Conservation (phyloP, 2,797 vertebrate species). For the Melopsittacus undulatus region DNA sequence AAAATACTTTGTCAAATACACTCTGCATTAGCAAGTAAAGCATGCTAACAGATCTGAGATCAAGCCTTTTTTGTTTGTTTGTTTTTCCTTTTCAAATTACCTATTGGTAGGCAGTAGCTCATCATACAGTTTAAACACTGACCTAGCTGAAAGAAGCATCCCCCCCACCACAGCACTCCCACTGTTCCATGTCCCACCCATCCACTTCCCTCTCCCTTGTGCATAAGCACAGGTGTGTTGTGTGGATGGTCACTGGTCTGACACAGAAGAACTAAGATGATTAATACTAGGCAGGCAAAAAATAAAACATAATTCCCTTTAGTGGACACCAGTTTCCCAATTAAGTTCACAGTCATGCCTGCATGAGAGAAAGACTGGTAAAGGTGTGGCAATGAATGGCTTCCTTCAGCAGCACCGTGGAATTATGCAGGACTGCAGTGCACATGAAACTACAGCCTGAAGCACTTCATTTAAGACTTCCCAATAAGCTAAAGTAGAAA, state of each 20-base stretch:
- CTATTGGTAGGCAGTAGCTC: not conserved
- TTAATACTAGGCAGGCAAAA: not conserved
- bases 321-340: not conserved
- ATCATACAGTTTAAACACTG: rapidly evolving
- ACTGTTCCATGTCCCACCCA: not conserved
- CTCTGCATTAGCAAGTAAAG: not conserved
- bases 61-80: not conserved
- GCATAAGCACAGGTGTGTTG: not conserved
- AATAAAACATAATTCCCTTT: not conserved
- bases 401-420: not conserved
- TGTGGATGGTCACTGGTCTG: not conserved
- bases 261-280: not conserved
- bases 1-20: too few species aligned
- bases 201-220: not conserved
- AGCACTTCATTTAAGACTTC: not conserved
- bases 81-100: not conserved
- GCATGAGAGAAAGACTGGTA: not conserved
- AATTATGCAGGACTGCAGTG: not conserved
- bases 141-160: not conserved
- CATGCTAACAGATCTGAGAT: not conserved
- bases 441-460: not conserved
- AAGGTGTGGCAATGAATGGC: not conserved
- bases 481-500: not conserved
- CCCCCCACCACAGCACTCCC: rapidly evolving
- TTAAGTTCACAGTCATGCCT: not conserved